Conservation (phyloP, 2,797 vertebrate species). For the Centropyge bicolor region DNA sequence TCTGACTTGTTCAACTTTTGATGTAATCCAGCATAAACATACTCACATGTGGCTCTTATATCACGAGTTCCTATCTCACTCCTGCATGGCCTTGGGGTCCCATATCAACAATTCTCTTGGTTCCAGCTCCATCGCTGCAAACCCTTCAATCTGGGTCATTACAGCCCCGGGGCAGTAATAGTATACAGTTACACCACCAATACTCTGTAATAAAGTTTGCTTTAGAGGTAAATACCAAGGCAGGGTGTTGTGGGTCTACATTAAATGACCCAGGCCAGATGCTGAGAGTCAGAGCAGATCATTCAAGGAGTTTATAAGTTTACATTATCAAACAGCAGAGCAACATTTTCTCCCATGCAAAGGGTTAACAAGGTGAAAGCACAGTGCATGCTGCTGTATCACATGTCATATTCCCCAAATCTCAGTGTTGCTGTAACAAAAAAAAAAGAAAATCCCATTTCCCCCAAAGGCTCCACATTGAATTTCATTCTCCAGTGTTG, state of each 20-base stretch:
- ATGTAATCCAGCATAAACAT: conserved; percentile 41
- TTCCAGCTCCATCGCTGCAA: conserved; percentile 57
- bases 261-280: conserved; percentile 47
- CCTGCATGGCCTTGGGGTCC: conserved; percentile 32
- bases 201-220: conserved; percentile 83
- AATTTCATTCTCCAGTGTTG: conserved; percentile 56
- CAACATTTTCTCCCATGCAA: conserved; percentile 21
- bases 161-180: conserved; percentile 81
- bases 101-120: conserved; percentile 63
- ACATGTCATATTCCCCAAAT: conserved; percentile 63
- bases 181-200: conserved; percentile 78
- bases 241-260: conserved; percentile 41
- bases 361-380: conserved; percentile 68
- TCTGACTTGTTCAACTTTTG: conserved; percentile 29
- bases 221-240: conserved; percentile 73
- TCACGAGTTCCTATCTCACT: conserved; percentile 43
- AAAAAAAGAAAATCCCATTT: conserved; percentile 51
- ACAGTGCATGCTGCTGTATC: conserved; percentile 60
- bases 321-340: conserved; percentile 23
- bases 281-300: conserved; percentile 28
- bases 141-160: conserved; percentile 83
- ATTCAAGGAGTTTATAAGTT: conserved; percentile 54
- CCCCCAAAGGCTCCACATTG: conserved; percentile 45
- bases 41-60: conserved; percentile 42
- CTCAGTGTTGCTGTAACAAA: conserved; percentile 52